phyloP scores from a whole-genome alignment of 2,888 invertebrate species.

The Eilema sororculum region DNA sequence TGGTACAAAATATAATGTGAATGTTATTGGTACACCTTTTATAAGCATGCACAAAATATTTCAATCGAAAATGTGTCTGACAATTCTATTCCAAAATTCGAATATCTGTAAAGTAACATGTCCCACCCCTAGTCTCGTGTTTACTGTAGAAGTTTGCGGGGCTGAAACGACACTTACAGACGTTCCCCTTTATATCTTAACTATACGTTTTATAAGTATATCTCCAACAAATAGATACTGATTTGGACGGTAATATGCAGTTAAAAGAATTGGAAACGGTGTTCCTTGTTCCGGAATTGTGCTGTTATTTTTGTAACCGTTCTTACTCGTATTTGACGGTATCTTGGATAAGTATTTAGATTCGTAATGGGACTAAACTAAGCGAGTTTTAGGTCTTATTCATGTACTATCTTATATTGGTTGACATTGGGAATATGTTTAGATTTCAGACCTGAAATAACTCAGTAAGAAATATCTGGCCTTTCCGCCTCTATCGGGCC shows the following conservation, averaged over 20 bases:
- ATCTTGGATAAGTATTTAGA: background rate
- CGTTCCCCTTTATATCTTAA: conserved; percentile 48
- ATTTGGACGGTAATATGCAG: conserved; percentile 42
- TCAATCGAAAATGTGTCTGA: background rate
- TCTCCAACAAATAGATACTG: conserved; percentile 44
- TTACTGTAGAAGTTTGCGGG: conserved; percentile 51
- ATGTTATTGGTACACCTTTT: background rate
- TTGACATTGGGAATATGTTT: background rate
- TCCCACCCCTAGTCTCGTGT: conserved; percentile 47
- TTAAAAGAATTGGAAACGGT: conserved; percentile 41
- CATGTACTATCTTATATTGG: background rate
- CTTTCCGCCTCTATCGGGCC: too few relatives aligned
- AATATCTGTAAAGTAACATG: conserved; percentile 9
- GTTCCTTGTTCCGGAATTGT: conserved; percentile 8
- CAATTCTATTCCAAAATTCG: background rate
- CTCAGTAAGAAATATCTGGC: too few relatives aligned
- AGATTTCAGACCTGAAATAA: too few relatives aligned
- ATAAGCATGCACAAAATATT: background rate
- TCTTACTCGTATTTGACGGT: conserved; percentile 4
- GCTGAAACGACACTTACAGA: conserved; percentile 52
- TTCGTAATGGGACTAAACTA: background rate
- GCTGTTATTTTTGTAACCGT: background rate
- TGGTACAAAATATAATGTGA: background rate
- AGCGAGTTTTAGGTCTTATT: background rate
- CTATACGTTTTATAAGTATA: conserved; percentile 45